Conservation (phyloP, 2,888 invertebrate genomes). For the Reticulitermes lucifugus region DNA sequence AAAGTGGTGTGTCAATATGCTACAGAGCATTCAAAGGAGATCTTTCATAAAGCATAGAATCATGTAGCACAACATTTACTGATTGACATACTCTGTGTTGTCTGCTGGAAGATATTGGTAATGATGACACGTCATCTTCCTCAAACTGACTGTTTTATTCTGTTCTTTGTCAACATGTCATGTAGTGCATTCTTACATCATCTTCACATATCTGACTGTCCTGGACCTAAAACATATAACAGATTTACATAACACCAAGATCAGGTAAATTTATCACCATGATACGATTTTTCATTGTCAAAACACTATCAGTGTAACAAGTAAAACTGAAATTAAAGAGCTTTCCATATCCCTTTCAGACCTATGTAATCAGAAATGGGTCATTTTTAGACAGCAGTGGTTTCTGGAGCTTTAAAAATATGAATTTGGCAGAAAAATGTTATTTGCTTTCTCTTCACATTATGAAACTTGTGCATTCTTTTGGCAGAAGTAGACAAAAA, state of each 20-base stretch:
- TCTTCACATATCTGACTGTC: conserved; percentile 71
- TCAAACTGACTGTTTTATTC: conserved; percentile 4
- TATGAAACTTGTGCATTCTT: neutral
- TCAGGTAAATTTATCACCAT: neutral
- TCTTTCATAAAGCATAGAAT: neutral
- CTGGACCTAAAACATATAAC: conserved; percentile 68
- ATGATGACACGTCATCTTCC: neutral
- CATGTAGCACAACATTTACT: conserved; percentile 36
- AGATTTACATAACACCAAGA: conserved; percentile 48
- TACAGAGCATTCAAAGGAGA: conserved; percentile 16
- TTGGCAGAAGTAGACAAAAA: too few species aligned
- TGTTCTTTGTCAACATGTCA: neutral
- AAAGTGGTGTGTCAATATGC: neutral
- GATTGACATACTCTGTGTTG: conserved; percentile 12
- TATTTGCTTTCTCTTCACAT: neutral
- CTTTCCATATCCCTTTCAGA: neutral
- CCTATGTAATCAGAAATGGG: neutral
- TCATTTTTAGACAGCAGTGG: neutral
- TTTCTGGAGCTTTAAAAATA: neutral
- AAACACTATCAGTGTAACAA: neutral
- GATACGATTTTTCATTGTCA: neutral
- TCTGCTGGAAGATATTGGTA: neutral
- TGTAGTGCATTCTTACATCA: neutral
- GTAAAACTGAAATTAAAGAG: neutral
- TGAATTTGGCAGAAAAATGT: neutral